Base-by-base conservation (phyloP, 2,888 invertebrate species). In the Augiades crinisus region DNA sequence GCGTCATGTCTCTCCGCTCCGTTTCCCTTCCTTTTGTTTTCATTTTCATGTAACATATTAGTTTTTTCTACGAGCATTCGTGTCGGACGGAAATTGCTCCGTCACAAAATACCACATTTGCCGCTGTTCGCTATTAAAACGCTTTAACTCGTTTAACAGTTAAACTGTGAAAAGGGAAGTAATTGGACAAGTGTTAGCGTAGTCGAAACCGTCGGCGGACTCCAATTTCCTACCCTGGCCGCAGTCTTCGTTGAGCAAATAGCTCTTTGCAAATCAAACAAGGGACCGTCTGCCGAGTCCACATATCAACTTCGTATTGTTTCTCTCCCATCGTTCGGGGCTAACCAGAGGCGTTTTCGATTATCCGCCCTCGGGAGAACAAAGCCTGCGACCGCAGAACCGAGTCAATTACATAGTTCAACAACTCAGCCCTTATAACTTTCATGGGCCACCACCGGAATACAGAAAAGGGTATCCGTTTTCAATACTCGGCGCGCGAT, bases 391-490 rank as follows among this genome's bases (percentile, higher is more conserved):
- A 85, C 88, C 88, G 82, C 88, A 86, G 81, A 83, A 78, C 85
- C 85, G 76, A 89, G 89, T 89, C 87, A 88, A 89, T 89, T 89
- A 89, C 89, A 88, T 88, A 89, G 88, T 88, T 89, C 87, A 86
- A 87, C 86, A 89, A 88, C 87, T 88, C 87, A 81, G 86, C 83
- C 88, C 87, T 87, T 86, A 88, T 86, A 88, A 89, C 87, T 88
- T 88, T 86, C 87, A 87, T 84, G 82, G 80, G 75, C 81, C 75
- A 81, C 84, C 82, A 76, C 80, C 76, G 80, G 88, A 88, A 88
- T 88, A 88, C 88, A 84, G 86, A 87, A 85, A 86, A 88, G 88
- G 88, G 82, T 88, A 88, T 86, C 81, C 80, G 85, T 87, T 89
- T 88, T 87, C 87, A 88, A 88, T 88, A 88, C 83, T 74, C 78